phyloP scores from a whole-genome alignment of 2,797 vertebrate species.

The Chaetodon trifasciatus region DNA sequence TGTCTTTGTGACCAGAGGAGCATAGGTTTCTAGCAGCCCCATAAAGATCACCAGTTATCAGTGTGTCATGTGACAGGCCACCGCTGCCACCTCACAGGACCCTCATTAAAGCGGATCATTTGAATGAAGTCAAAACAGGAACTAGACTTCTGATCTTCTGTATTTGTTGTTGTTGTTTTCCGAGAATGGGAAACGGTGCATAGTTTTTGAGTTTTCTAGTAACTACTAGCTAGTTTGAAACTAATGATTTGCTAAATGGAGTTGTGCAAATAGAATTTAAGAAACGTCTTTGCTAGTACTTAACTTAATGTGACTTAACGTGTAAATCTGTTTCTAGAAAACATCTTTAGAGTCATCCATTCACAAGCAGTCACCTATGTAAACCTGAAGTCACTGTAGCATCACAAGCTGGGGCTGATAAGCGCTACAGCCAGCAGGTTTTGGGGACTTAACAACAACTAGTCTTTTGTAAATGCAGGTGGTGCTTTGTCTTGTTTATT shows the following conservation, averaged over 20 bases:
- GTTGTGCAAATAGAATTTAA: neutral
- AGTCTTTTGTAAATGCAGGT: neutral
- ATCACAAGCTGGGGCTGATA: neutral
- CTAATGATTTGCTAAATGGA: neutral
- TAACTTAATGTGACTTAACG: too few relatives aligned
- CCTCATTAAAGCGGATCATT: neutral
- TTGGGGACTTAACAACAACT: neutral
- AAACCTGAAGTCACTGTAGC: neutral
- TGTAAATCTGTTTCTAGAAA: neutral
- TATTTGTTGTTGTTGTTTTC: neutral
- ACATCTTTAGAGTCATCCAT: neutral
- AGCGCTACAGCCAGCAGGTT: neutral
- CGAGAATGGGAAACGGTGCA: neutral
- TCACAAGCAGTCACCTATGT: neutral
- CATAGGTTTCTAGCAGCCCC: neutral
- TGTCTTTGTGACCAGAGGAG: slow-evolving; percentile 10
- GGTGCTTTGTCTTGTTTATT: neutral
- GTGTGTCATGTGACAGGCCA: slow-evolving; percentile 28
- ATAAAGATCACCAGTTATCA: slow-evolving; percentile 23
- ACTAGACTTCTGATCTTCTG: neutral
- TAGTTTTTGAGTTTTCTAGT: neutral
- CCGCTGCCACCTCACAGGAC: slow-evolving; percentile 7
- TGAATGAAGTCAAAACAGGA: neutral
- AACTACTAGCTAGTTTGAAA: neutral
- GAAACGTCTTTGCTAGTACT: neutral